Base-by-base conservation (phyloP, 2,113 vertebrate genomes). In the Formicarius rufipectus region DNA sequence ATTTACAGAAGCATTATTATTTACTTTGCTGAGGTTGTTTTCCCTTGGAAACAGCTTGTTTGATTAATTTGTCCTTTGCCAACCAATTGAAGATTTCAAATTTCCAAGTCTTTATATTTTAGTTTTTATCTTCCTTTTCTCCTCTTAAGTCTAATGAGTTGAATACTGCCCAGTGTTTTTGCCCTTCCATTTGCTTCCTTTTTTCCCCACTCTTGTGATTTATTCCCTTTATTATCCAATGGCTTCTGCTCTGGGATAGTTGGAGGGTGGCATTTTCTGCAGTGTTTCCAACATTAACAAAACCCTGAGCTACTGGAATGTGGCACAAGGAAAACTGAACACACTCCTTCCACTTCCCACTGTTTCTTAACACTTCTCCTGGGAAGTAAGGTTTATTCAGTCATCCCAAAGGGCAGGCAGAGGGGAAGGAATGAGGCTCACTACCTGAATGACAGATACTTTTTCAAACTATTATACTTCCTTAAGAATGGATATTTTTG, bases 391-490 rank as follows among this genome's bases (percentile, higher is more conserved):
- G 30, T 24, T 90, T 25, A 59, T 50, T 30, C 37, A 64, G 66
- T 89, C 12, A 3, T 33, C 44, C 44, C 71, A 81, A 82, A 42
- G 74, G 33, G 42, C 23, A 6, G 66, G 62, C 71, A 76, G 80
- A 53, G 76, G 40, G 69, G 81, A 6, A 78, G 88, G 45, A 89
- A 31, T n/a, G 52, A 78, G 55, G 13, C 74, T 90, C 79, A 5
- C 72, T 59, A 47, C 44, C 76, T 86, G 76, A 84, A 22, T 92
- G 96, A 96, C 56, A 2, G 94, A 75, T 91, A 53, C 90, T 74
- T 86, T 25, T 88, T 90, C 94, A 93, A 92, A 52, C 89, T 47
- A 87, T 92, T 92, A 75, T 35, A 78, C 86, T 95, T 90, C 56
- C 83, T 90, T 83, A 88, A 84, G 93, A 93, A 67, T 68, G 80